Evolutionary conservation across 2,888 invertebrate genomes (phyloP).

Genomic region (Dendrolimus houi): DNA sequence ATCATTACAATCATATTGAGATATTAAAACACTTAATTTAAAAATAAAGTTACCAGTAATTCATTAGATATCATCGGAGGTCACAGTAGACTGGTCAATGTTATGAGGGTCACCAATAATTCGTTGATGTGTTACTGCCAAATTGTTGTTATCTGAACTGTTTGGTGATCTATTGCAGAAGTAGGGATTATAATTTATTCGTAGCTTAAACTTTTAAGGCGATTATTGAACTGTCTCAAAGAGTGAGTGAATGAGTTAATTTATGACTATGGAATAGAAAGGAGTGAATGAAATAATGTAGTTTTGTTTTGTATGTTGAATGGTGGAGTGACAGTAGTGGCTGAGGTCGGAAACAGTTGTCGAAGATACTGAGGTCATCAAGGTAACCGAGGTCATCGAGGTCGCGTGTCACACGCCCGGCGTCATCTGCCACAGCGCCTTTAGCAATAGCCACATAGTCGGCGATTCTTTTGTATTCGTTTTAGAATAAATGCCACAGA

Average conservation of each 20-base stretch:
- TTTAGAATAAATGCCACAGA: constrained; percentile 67
- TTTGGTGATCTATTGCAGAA: constrained; percentile 17
- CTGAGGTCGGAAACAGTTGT: not conserved
- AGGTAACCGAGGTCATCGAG: constrained; percentile 15
- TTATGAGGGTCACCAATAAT: constrained; percentile 18
- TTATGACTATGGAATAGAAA: not conserved
- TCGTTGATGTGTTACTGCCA: constrained; percentile 22
- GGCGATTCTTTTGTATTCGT: constrained; percentile 72
- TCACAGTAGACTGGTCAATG: constrained; percentile 19
- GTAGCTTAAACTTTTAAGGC: constrained; percentile 6
- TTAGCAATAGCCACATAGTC: constrained; percentile 76
- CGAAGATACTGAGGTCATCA: constrained; percentile 6
- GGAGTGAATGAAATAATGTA: not conserved
- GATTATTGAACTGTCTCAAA: constrained; percentile 8
- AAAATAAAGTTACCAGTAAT: no score
- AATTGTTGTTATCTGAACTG: constrained; percentile 28
- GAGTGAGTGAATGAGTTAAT: not conserved
- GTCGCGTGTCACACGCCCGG: constrained; percentile 10
- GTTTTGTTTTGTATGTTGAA: not conserved
- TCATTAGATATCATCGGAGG: not conserved
- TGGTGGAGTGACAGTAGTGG: not conserved
- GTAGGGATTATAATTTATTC: constrained; percentile 20
- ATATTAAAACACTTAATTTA: no score
- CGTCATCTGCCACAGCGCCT: constrained; percentile 37
- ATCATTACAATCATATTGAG: no score